Base-by-base conservation (phyloP, 2,797 vertebrate species). In the Mormyrops boulengeri region DNA sequence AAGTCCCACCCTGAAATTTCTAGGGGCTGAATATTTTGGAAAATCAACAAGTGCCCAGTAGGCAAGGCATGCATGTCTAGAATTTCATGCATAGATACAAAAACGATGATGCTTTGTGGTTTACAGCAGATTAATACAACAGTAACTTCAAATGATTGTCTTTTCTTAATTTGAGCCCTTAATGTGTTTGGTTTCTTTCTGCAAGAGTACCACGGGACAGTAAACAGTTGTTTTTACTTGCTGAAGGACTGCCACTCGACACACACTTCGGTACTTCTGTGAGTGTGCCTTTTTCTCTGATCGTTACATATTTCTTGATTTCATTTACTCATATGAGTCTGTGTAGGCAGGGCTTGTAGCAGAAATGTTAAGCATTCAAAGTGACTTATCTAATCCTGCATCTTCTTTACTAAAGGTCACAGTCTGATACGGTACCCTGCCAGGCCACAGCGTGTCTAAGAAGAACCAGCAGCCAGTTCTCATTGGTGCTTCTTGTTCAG, bases 351-450 rank as follows among this genome's bases (percentile, higher is more conserved):
- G n/a, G 6, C 12, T 12, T 47, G 38, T 69, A 69, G 89, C 85
- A 85, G 69, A 85, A 89, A 89, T 88, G 89, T 73, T 86, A 91
- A 90, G 53, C 85, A 88, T 84, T 49, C 50, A n/a, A 85, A 77
- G 47, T 57, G 41, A 86, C 89, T 53, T 87, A 34, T 85, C 47
- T 6, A 49, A 86, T 89, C 91, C 77, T 52, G 49, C 17, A 73
- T 14, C 73, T 85, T 47, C 62, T 89, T n/a, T 34, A 89, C 41
- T 60, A 86, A 90, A 91, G 88, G 91, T 91, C 89, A 88, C 84
- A 50, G n/a, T 60, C 34, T 34, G 9, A 50, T 77, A 17, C 44
- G 11, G 26, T 52, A 38, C 22, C n/a, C 4, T 80, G 88, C 62
- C 85, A 89, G 85, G 41, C 77, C 47, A 53, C 49, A 73, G 57